Percentiles rank a stretch among this genome's conserved stretches.
phyloP scores from a whole-genome alignment of 2,797 vertebrate genomes.

The Pristis pectinata region DNA sequence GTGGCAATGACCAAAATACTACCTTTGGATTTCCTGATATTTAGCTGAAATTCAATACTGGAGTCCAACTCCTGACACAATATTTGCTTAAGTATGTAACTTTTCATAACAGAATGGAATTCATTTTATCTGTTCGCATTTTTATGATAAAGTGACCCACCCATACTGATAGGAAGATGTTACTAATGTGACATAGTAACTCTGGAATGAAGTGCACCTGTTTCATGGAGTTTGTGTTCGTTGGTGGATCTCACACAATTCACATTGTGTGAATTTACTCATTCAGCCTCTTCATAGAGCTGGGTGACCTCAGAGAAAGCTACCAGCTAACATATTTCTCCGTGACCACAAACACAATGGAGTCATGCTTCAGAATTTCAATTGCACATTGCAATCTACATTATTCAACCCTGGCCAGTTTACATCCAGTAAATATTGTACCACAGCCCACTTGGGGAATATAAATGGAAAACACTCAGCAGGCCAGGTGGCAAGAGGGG shows the following conservation, averaged over 20 bases:
- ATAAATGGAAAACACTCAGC: too few species aligned
- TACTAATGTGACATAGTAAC: neutral
- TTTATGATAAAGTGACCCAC: neutral
- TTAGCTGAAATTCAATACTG: neutral
- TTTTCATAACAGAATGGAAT: neutral
- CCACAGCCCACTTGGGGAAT: neutral
- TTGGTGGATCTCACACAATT: neutral
- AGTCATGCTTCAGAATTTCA: neutral
- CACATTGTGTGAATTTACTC: neutral
- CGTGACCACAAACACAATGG: constrained; percentile 15
- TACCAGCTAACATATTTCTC: neutral
- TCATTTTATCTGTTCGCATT: neutral
- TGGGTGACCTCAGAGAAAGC: neutral
- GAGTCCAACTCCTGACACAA: neutral
- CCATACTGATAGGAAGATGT: neutral
- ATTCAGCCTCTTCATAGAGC: neutral
- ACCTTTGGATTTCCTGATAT: neutral
- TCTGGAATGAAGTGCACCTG: neutral
- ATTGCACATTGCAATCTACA: neutral
- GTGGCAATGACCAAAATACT: neutral
- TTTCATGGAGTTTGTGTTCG: neutral
- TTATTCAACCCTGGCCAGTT: neutral
- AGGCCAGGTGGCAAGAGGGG: too few species aligned
- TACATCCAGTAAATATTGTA: neutral
- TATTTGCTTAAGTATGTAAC: neutral